phyloP scores from a whole-genome alignment of 2,888 invertebrate genomes.

The Chaetoderma sp. region DNA sequence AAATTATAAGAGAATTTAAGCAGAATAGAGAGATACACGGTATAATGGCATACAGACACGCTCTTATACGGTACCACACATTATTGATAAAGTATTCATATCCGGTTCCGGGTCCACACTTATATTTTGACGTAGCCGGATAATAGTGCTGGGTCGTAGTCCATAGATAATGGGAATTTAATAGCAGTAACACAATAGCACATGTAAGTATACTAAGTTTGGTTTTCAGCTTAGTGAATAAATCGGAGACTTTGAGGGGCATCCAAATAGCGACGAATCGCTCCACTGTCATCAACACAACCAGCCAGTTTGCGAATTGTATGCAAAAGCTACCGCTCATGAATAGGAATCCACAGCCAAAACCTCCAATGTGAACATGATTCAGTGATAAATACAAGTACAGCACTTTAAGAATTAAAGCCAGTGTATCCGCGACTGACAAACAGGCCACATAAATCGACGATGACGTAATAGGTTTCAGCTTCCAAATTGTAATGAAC shows the following conservation, averaged over 20 bases:
- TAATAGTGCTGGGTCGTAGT: not conserved
- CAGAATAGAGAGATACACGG: not conserved
- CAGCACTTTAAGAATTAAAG: not conserved
- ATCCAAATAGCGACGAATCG: not conserved
- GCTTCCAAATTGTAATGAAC: not conserved
- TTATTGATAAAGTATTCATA: not conserved
- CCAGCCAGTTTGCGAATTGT: not conserved
- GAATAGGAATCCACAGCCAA: not conserved
- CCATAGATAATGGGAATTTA: not conserved
- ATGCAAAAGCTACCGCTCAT: too few relatives aligned
- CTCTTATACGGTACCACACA: not conserved
- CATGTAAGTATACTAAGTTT: not conserved
- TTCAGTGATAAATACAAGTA: not conserved
- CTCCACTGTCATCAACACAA: slow-evolving; percentile 1
- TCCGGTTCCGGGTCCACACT: not conserved
- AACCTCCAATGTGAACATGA: not conserved
- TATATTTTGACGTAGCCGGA: not conserved
- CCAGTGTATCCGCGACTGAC: not conserved
- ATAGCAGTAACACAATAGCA: not conserved
- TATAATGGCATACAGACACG: not conserved
- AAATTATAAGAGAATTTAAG: not conserved
- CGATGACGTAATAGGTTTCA: not conserved
- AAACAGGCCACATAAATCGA: not conserved
- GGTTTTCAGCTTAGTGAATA: not conserved
- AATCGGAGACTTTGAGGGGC: not conserved